These are phyloP conservation scores for Mionectes macconnelli DNA, from an alignment of 2,113 vertebrate genomes.

Conservation along the genomic window DNA sequence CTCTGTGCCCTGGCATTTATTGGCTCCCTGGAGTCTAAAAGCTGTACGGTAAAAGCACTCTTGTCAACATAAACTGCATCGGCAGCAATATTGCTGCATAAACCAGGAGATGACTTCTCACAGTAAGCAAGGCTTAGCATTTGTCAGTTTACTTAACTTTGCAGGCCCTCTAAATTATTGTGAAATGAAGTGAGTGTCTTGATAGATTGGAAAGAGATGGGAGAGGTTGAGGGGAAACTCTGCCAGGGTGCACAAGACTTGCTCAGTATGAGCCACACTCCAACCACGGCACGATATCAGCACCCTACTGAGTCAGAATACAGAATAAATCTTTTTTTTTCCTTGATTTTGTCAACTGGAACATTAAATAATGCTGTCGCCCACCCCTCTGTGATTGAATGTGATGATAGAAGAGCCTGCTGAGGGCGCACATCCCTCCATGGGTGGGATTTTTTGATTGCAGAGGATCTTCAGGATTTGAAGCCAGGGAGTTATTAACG, in stretches of 20 bases:
- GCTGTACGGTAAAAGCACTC: not conserved
- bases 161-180: not conserved
- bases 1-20: conserved; percentile 2
- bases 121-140: not conserved
- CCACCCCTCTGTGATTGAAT: not conserved
- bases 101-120: not conserved
- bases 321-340: not conserved
- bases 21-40: not conserved
- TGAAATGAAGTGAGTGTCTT: not conserved
- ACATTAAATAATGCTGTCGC: not conserved
- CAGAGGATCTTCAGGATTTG: not conserved
- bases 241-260: not conserved
- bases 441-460: not conserved
- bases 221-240: not conserved
- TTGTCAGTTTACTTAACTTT: not conserved
- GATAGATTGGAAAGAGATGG: not conserved
- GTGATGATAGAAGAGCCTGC: not conserved
- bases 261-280: accelerated
- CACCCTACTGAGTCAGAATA: not conserved
- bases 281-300: not conserved
- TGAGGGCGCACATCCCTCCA: accelerated
- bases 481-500: accelerated
- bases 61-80: not conserved
- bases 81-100: not conserved
- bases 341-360: not conserved